These are phyloP conservation scores for Drosophila busckii DNA, from an alignment of 1,140 invertebrate genomes.

Conservation along the genomic window DNA sequence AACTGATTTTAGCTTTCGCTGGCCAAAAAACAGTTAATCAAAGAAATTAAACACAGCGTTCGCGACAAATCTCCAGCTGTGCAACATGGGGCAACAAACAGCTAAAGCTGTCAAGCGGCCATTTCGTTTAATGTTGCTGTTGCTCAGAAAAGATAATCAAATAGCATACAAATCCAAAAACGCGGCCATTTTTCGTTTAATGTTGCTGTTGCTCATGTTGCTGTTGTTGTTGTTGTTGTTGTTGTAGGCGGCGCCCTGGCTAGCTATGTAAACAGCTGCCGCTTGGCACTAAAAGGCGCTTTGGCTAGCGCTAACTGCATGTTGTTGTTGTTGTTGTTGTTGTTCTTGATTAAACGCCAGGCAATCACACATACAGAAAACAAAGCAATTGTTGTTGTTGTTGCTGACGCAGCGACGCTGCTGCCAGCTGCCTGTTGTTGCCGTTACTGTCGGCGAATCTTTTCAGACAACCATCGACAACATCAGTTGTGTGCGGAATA, in stretches of 20 bases:
- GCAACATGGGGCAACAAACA: constrained; percentile 35
- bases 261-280: constrained; percentile 28
- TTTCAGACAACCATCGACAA: constrained; percentile 35
- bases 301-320: no score
- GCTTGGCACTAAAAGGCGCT: no score
- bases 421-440: constrained; percentile 7
- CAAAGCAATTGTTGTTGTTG: constrained; percentile 5
- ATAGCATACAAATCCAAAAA: neutral
- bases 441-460: constrained; percentile 24
- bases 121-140: constrained; percentile 22
- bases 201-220: constrained; percentile 30
- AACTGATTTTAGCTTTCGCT: constrained; percentile 1
- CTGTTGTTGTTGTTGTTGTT: constrained; percentile 40
- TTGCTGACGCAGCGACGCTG: constrained; percentile 14
- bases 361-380: no score
- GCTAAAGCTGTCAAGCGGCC: constrained; percentile 18
- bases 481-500: constrained; percentile 63
- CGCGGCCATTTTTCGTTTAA: constrained; percentile 33
- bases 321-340: constrained; percentile 24
- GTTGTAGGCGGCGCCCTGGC: constrained; percentile 18
- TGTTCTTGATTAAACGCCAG: no score
- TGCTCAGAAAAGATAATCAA: no score
- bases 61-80: constrained; percentile 47
- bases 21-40: constrained; percentile 60
- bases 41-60: constrained; percentile 57